Evolutionary conservation across 1,140 invertebrate species (phyloP), one percentile per base, ranked within the genome.

Genomic region (Drosophila rhopaloa): DNA sequence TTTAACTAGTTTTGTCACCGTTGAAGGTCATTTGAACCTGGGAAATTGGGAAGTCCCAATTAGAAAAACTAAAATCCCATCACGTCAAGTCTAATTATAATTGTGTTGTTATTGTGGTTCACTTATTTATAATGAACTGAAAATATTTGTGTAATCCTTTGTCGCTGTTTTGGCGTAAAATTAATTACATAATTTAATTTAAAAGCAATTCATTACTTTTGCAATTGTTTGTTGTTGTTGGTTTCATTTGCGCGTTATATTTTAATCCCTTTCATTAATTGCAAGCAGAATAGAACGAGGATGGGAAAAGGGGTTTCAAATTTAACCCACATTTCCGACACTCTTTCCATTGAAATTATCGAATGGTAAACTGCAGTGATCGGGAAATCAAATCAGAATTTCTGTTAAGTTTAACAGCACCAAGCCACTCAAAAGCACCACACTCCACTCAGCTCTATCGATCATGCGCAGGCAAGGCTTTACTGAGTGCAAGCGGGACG

Each of bases 201-300:
- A 46, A 73, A 72, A 46, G 47, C 67, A 73, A 72, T 72, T 72
- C 37, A 73, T 59, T 71, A 67, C 35, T 19, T 53, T 37, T 32
- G 24, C 35, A n/a, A 11, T 19, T 27, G 11, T 14, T 13, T 14
- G 32, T 48, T 47, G 51, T 56, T 56, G 62, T n/a, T 68, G 43
- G 35, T 10, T 24, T 24, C 47, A 44, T 60, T 66, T 60, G 63
- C 11, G 38, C 60, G 13, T 70, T 70, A 65, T 65, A 41, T 43
- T 72, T 72, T 73, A 73, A 72, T 72, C 70, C 66, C 66, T 46
- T 57, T 68, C 66, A 72, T 72, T 72, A 72, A 72, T 72, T 72
- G 66, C 38, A 58, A 50, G 19, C 14, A 10, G 53, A 40, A 48
- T 38, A 24, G 24, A 19, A 27, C 14, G 27, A 27, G 38, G 13